Percentiles rank a stretch among this genome's conserved stretches.
Conservation (phyloP, 1,140 invertebrate genomes). For the Sweltsa coloradensis region DNA sequence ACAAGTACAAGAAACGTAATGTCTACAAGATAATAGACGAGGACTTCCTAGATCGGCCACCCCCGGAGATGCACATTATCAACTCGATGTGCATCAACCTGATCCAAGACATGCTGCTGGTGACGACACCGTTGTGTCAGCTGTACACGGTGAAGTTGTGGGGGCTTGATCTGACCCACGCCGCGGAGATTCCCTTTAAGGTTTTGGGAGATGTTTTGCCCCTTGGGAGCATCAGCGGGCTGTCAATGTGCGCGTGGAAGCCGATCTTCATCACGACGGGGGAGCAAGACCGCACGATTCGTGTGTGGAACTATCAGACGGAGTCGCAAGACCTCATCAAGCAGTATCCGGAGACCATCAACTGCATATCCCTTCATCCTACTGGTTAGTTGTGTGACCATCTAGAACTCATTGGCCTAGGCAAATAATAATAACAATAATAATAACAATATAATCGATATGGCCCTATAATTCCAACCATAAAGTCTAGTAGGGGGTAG, state of each 20-base stretch:
- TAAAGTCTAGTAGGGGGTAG: no score
- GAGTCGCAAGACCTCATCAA: constrained; percentile 63
- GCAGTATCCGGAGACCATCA: constrained; percentile 69
- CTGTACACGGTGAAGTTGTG: constrained; percentile 44
- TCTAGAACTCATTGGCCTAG: no score
- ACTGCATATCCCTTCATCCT: constrained; percentile 68
- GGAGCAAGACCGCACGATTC: constrained; percentile 60
- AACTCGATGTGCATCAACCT: constrained; percentile 40
- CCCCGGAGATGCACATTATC: constrained; percentile 33
- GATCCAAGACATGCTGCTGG: constrained; percentile 39
- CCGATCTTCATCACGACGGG: constrained; percentile 78
- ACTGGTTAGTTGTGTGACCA: no score
- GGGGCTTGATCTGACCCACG: constrained; percentile 21
- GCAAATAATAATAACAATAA: no score
- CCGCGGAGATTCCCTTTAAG: constrained; percentile 21
- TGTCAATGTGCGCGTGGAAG: constrained; percentile 79
- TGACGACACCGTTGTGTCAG: constrained; percentile 48
- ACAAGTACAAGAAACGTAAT: constrained; percentile 45
- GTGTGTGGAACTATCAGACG: constrained; percentile 83
- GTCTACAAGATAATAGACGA: constrained; percentile 41
- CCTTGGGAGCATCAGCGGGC: constrained; percentile 57
- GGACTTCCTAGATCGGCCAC: constrained; percentile 20
- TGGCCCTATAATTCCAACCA: no score
- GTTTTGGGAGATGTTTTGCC: constrained; percentile 63
- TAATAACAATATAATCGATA: no score